Percentiles rank a stretch among this genome's conserved stretches.
phyloP scores from a whole-genome alignment of 2,797 vertebrate species.

The Cirrhinus molitorella region DNA sequence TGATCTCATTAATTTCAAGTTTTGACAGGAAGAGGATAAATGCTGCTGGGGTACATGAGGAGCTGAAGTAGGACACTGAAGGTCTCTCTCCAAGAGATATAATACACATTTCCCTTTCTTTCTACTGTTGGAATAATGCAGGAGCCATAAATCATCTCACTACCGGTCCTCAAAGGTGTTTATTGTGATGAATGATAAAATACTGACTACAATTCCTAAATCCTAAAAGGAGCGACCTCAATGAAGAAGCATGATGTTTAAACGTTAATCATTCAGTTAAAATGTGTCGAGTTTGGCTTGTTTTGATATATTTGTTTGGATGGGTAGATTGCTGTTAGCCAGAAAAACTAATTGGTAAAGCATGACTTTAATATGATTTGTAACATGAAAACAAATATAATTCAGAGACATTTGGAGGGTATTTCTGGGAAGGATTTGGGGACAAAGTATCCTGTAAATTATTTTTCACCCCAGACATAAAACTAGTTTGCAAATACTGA shows the following conservation, averaged over 20 bases:
- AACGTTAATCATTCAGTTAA: constrained; percentile 8
- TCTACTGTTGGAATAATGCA: constrained; percentile 67
- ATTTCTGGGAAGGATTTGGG: neutral
- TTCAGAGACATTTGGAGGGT: neutral
- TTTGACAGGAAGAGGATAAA: constrained; percentile 64
- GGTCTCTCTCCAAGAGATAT: constrained; percentile 71
- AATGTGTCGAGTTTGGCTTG: neutral
- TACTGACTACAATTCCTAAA: constrained; percentile 2
- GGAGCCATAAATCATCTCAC: constrained; percentile 71
- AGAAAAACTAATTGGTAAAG: neutral
- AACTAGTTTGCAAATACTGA: neutral
- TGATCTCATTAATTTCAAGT: constrained; percentile 65
- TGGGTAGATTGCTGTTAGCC: neutral
- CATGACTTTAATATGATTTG: neutral
- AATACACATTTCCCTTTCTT: constrained; percentile 70
- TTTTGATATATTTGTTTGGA: neutral
- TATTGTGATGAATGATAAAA: constrained; percentile 22
- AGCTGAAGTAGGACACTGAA: constrained; percentile 56
- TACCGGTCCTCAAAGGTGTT: constrained; percentile 47
- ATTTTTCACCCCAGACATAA: neutral
- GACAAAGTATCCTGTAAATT: neutral
- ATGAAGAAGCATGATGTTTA: constrained; percentile 26
- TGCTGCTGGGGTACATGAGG: constrained; percentile 51
- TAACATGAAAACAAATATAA: neutral
- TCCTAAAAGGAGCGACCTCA: neutral